A percentile compares a stretch with the other conserved stretches of the same genome.
These are phyloP conservation scores for Betta splendens DNA, from an alignment of 2,797 vertebrate genomes.

Conservation along the genomic window DNA sequence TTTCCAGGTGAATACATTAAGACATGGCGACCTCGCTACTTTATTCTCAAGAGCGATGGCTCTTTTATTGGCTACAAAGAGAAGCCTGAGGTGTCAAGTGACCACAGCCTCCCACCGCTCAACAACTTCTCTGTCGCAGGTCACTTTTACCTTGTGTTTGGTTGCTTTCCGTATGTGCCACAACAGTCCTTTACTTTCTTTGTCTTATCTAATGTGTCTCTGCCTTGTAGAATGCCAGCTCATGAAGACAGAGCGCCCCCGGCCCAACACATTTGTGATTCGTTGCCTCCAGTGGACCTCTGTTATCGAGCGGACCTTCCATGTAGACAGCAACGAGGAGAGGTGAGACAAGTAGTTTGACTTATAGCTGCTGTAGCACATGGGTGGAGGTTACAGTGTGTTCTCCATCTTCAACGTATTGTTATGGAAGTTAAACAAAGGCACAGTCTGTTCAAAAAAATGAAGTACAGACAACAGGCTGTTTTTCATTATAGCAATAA, in stretches of 20 bases:
- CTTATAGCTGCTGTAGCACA: background rate
- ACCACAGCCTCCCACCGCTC: conserved; percentile 88
- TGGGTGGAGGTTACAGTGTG: too few relatives aligned
- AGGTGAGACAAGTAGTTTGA: conserved; percentile 71
- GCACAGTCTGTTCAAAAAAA: conserved; percentile 1
- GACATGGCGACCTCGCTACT: conserved; percentile 95
- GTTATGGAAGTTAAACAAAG: too few relatives aligned
- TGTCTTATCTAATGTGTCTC: conserved; percentile 1
- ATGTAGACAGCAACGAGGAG: conserved; percentile 91
- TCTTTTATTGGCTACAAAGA: conserved; percentile 97
- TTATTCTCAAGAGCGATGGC: conserved; percentile 93
- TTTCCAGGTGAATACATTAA: conserved; percentile 93
- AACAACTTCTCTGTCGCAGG: conserved; percentile 97
- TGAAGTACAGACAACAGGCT: conserved; percentile 6
- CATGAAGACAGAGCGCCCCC: conserved; percentile 94
- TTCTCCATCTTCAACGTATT: too few relatives aligned
- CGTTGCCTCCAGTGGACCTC: conserved; percentile 97
- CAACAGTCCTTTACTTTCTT: conserved; percentile 1
- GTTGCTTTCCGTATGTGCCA: background rate
- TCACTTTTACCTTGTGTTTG: conserved; percentile 52
- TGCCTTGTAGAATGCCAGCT: conserved; percentile 90
- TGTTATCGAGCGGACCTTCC: conserved; percentile 94
- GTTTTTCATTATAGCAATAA: conserved; percentile 27
- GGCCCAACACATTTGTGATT: conserved; percentile 94
- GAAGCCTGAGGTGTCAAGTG: conserved; percentile 86